These are phyloP conservation scores for Teinopalpus imperialis DNA, from an alignment of 2,888 invertebrate genomes.

Conservation along the genomic window DNA sequence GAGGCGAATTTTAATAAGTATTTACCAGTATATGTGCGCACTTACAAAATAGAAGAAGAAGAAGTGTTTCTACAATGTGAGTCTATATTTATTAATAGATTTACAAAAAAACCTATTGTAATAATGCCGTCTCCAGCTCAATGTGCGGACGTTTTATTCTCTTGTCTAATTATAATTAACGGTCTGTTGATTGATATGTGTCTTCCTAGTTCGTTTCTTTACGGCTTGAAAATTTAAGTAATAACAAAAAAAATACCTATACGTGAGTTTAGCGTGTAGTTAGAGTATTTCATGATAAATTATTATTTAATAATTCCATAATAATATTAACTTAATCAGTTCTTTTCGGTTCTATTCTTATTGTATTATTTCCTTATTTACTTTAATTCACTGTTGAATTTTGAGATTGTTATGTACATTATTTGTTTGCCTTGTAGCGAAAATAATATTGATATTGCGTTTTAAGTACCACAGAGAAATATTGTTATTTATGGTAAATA, in stretches of 20 bases:
- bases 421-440: too few relatives aligned
- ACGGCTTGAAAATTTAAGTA: neutral
- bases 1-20: constrained; percentile 3
- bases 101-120: constrained; percentile 20
- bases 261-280: too few relatives aligned
- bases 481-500: too few relatives aligned
- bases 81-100: constrained; percentile 14
- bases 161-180: constrained; percentile 55
- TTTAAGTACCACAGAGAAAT: too few relatives aligned
- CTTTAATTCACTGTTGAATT: too few relatives aligned
- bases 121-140: constrained; percentile 2
- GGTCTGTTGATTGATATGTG: constrained; percentile 54
- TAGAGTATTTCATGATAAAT: too few relatives aligned
- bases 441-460: too few relatives aligned
- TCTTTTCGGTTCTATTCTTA: too few relatives aligned
- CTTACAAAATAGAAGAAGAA: neutral
- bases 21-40: neutral
- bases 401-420: too few relatives aligned
- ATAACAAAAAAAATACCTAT: neutral
- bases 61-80: neutral
- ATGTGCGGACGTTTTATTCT: constrained; percentile 36
- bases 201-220: constrained; percentile 23
- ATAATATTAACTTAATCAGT: too few relatives aligned
- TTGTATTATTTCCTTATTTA: too few relatives aligned
- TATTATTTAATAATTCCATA: too few relatives aligned